Evolutionary conservation across 2,888 invertebrate genomes (phyloP), one percentile per base, ranked within the genome.

Genomic region (Lamproptera curius): DNA sequence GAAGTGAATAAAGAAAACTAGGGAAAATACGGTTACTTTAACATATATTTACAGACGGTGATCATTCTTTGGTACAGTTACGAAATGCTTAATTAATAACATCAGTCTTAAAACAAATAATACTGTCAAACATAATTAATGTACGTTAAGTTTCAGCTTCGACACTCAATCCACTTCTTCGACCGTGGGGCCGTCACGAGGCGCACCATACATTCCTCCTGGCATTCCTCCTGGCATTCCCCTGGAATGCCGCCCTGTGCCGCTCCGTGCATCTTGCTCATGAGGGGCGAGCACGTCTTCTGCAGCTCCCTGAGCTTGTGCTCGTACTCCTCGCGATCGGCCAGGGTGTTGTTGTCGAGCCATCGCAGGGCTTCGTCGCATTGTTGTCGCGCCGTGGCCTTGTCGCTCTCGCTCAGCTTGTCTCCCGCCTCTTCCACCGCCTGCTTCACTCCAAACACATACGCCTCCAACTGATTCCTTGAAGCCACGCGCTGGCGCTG

Each of bases 401-500:
- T 93, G 61, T 95, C 95, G 14, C 88, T 79, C 16, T 90, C 89
- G 34, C 80, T 80, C 38, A 95, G 71, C 65, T 90, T 92, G 36
- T 84, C 87, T 0, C 90, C 88, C 15, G 90, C 88, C 1, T 92
- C 91, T 26, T 92, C 90, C 10, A 90, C 68, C 2, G 93, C 91
- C 63, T 94, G 93, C 62, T 92, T 93, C 38, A 92, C 91, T 52
- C 88, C 88, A 71, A 92, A 94, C 14, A 91, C 88, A 71, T 94
- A 94, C 26, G 89, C 76, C 70, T 94, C 95, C 40, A 95, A 81
- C 50, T 90, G 88, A 73, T 95, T 95, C 52, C 93, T 91, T 15
- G 92, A 90, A 0, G 89, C 67, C 10, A 95, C 90, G 34, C 91
- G 87, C 52, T 93, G 91, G 5, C 90, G 85, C 57, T 93, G 92